These are phyloP conservation scores for Manacus vitellinus DNA, from an alignment of 2,113 vertebrate species.

Conservation along the genomic window DNA sequence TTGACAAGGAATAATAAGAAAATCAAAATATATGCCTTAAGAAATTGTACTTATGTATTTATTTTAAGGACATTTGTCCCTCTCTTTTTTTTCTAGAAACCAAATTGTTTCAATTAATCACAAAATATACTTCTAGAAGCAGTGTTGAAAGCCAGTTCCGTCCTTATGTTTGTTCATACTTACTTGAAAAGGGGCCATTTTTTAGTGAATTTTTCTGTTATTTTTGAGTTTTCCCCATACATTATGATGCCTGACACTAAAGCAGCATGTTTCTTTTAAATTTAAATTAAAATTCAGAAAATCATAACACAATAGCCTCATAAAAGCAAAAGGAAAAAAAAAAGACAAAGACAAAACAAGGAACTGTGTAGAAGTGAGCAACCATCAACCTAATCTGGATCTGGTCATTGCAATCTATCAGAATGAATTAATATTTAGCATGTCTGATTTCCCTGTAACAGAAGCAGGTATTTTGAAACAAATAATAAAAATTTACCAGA, in stretches of 20 bases:
- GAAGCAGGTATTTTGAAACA: neutral
- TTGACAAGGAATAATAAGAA: neutral
- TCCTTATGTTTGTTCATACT: neutral
- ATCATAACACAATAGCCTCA: neutral
- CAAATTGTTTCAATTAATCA: neutral
- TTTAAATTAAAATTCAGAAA: neutral
- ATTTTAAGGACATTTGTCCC: neutral
- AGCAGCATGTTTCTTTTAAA: neutral
- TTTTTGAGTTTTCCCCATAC: neutral
- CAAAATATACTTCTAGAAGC: neutral
- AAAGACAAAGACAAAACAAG: neutral
- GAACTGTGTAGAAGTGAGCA: neutral
- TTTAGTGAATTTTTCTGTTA: neutral
- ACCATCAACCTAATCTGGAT: neutral
- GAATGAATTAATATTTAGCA: neutral
- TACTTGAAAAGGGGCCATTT: neutral
- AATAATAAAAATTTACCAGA: neutral
- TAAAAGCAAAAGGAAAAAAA: neutral
- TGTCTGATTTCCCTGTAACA: neutral
- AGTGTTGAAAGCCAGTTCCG: neutral
- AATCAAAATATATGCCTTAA: neutral
- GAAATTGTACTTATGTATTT: neutral
- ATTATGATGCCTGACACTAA: neutral
- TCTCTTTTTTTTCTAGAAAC: neutral
- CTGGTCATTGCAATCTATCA: neutral